phyloP scores from a whole-genome alignment of 2,888 invertebrate species.

The Parnassius glacialis region DNA sequence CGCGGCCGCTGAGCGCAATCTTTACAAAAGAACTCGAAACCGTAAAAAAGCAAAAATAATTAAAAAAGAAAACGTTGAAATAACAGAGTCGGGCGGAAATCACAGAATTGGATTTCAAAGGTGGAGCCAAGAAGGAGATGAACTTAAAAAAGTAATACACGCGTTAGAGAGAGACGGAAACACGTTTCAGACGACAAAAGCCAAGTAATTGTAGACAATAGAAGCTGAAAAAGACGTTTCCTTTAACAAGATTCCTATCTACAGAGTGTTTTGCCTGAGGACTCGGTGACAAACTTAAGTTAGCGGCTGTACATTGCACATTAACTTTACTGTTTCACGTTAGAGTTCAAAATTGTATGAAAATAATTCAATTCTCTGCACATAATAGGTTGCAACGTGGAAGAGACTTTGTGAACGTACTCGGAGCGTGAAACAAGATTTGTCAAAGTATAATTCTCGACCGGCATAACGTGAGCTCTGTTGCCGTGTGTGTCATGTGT shows the following conservation, averaged over 20 bases:
- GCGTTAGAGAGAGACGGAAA: conserved; percentile 44
- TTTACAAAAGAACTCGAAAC: conserved; percentile 11
- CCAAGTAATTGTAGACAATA: conserved; percentile 79
- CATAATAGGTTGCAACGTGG: conserved; percentile 43
- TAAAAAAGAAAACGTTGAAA: conserved; percentile 49
- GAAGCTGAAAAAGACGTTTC: conserved; percentile 78
- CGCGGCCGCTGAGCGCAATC: not conserved
- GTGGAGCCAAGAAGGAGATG: conserved; percentile 46
- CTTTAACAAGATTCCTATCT: conserved; percentile 78
- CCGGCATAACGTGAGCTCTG: conserved; percentile 47
- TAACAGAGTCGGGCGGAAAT: conserved; percentile 56
- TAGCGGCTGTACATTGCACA: not conserved
- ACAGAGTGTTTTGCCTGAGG: conserved; percentile 69
- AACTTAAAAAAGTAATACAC: conserved; percentile 32
- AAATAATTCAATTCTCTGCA: not conserved
- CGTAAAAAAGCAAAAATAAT: conserved; percentile 35
- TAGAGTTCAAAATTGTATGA: conserved; percentile 34
- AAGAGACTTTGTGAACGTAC: conserved; percentile 70
- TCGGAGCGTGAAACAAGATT: conserved; percentile 75
- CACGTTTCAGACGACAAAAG: conserved; percentile 59
- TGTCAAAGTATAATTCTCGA: conserved; percentile 67
- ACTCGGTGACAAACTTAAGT: conserved; percentile 37
- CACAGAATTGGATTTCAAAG: conserved; percentile 66
- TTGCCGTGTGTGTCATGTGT: not conserved
- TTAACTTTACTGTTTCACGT: rapidly evolving